Base-by-base conservation (phyloP, 2,797 vertebrate species). In the Rachycentron canadum region DNA sequence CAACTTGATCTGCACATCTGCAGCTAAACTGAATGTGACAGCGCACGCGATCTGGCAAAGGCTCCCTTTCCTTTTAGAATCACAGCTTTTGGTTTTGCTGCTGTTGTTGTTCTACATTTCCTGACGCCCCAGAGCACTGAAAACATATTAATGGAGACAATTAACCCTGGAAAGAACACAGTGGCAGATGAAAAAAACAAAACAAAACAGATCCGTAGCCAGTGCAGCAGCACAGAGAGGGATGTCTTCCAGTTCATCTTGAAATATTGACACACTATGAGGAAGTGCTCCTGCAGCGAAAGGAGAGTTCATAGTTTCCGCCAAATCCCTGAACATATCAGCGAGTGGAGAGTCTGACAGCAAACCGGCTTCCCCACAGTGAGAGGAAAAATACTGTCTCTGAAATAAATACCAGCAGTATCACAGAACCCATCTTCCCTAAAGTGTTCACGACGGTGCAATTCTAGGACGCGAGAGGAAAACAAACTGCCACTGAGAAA, bases 341-440 rank as follows among this genome's bases (percentile, higher is more conserved):
- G 47, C 5, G 58, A 79, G 86, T 52, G 85, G 75, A 86, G 71
- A 89, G 79, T 78, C 83, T 91, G 91, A 90, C 91, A 90, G 89
- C 68, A 47, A 67, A 58, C 86, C 50, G 86, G 83, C 88, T 84
- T 88, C 87, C 86, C 88, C 86, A 56, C 82, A 49, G 85, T 16
- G 84, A 75, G 78, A 82, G 69, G 82, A 87, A 91, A 89, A 89
- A 89, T 84, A 88, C 83, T 69, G 78, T 45, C 79, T 90, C 81
- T 84, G 81, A 91, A 92, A 93, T 76, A 89, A 84, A 91, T 79
- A 89, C 76, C 83, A 79, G 61, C 84, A 75, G 86, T 89, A 91
- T 93, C 91, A 68, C 77, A 45, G 53, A 78, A 76, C 78, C 79
- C 79, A 90, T 87, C 89, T 84, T 84, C 77, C 84, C 75, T 68